Base-by-base conservation (phyloP, 2,113 vertebrate genomes). In the Epinephelus fuscoguttatus region DNA sequence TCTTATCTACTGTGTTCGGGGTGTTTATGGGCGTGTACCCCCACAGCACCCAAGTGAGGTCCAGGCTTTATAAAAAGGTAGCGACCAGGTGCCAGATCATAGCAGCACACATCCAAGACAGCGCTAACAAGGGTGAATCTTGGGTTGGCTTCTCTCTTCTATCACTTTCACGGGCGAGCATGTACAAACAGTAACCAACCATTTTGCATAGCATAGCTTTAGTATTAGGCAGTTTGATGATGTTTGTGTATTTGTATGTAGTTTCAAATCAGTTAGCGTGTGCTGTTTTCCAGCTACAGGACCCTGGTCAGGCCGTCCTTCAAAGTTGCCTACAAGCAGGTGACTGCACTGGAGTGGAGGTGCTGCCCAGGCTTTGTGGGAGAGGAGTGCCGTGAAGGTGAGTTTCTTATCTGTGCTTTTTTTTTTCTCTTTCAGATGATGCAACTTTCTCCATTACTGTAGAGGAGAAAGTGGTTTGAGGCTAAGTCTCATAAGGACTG, bases 351-450 rank as follows among this genome's bases (percentile, higher is more conserved):
- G 91, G 97, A 98, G 92, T 99, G 97, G 98, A 95, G 95, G 59
- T 99, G 97, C 94, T 99, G 98, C 64, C 97, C 97, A 19, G 97
- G 97, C 27, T 98, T 97, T 83, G 95, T 95, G 0, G 97, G 98
- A 87, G 95, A 94, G 81, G 96, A 97, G 93, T 99, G 98, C 71
- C 96, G 97, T 0, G 95, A 97, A 86, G 97, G 97, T 98, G 70
- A 96, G 96, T 93, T 53, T 53, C 2, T 56, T 6, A 45, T 42
- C 4, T 21, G 4, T 33, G 6, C 3, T 12, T 7, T 40, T 30
- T 53, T n/a, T 42, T 19, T 4, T 8, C 49, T 62, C 37, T 53
- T 59, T 71, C n/a, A 25, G 37, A 8, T 40, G 30, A 75, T 55
- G 42, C 42, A 45, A 45, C 42, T 10, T 45, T 45, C 42, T 45